A percentile compares a stretch with the other conserved stretches of the same genome.
phyloP scores from a whole-genome alignment of 1,140 invertebrate species.

The Euwallacea fornicatus region DNA sequence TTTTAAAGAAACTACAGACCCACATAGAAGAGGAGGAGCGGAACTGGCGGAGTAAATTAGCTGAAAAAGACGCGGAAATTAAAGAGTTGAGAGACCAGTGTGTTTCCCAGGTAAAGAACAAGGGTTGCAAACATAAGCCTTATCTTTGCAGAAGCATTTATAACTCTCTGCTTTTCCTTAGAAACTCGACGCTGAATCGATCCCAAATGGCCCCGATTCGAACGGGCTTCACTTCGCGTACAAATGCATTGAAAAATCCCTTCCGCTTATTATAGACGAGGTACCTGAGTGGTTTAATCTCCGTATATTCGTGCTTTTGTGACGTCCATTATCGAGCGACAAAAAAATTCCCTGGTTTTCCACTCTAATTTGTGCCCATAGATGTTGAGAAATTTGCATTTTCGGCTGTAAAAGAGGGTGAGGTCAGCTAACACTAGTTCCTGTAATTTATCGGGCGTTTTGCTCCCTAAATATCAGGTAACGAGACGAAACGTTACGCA shows the following conservation, averaged over 20 bases:
- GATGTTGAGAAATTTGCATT: neutral
- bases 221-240: conserved; percentile 60
- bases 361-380: neutral
- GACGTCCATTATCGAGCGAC: neutral
- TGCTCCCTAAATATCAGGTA: too few species aligned
- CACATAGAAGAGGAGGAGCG: conserved; percentile 71
- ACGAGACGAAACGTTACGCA: too few species aligned
- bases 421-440: neutral
- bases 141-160: neutral
- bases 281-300: conserved; percentile 47
- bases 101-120: conserved; percentile 51
- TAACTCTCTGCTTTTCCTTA: neutral
- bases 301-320: conserved; percentile 16
- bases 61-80: conserved; percentile 64
- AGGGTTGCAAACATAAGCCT: neutral
- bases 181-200: neutral
- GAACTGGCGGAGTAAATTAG: conserved; percentile 66
- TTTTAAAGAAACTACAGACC: conserved; percentile 68
- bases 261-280: conserved; percentile 59
- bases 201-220: conserved; percentile 48
- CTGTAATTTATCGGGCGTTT: neutral
- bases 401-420: too few species aligned
- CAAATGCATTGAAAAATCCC: conserved; percentile 62
- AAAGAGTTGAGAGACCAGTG: conserved; percentile 57
- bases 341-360: neutral